Base-by-base conservation (phyloP, 2,113 vertebrate genomes). In the Illadopsis cleaveri region DNA sequence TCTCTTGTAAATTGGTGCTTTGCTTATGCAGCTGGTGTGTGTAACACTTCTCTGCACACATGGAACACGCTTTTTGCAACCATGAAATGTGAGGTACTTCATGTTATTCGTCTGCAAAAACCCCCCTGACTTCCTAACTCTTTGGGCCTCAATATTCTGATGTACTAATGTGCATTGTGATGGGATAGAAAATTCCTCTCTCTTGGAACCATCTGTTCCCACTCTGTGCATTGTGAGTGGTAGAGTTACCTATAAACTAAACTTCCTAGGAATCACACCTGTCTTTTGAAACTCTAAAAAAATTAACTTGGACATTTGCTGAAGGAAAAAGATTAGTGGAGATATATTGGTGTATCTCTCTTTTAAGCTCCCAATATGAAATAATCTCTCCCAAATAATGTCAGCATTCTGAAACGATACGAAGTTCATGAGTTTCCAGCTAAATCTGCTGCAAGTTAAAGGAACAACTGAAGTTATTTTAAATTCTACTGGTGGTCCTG, bases 61-160 rank as follows among this genome's bases (percentile, higher is more conserved):
- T 9, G 58, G 12, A 30, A 44, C 22, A 47, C 0, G 1, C 7
- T 57, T 81, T 45, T 70, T 70, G 65, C 24, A 66, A 0, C 17
- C 33, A 7, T 53, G 31, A 70, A 65, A 18, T 22, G 27, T 45
- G 64, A 69, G 45, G 16, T n/a, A 23, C 11, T 87, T 65, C 1
- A 2, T 53, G 28, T 19, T 23, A 6, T 56, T 77, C 9, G 12
- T 83, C 69, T 68, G 33, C 54, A 69, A 69, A 16, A 16, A 35
- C 7, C 6, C 10, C 23, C 75, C 42, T 66, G 44, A 15, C 38
- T 77, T 81, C 31, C 33, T 57, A 7, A 57, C 37, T 65, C 61
- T 70, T 57, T 2, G 3, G 5, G 12, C 11, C 56, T 75, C 35
- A 73, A 38, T 91, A 44, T 40, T 81, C 35, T 37, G 48, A 10